phyloP scores from a whole-genome alignment of 2,797 vertebrate genomes.

The Phrynocephalus vlangalii region DNA sequence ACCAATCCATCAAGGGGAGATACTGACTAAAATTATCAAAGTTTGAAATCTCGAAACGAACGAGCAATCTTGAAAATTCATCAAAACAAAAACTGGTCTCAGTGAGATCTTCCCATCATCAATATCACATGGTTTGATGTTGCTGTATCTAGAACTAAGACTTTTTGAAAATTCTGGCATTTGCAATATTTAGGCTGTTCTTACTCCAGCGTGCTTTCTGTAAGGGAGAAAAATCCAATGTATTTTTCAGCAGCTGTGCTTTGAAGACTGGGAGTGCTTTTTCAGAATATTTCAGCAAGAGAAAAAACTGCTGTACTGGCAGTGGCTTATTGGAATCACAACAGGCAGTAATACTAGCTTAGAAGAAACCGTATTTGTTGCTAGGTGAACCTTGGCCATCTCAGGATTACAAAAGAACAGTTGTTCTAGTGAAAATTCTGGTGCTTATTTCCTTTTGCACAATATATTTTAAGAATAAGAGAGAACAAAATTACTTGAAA shows the following conservation, averaged over 20 bases:
- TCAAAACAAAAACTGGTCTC: constrained; percentile 35
- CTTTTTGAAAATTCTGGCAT: constrained; percentile 37
- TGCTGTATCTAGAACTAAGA: constrained; percentile 35
- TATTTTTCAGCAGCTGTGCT: constrained; percentile 54
- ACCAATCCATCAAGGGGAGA: background rate
- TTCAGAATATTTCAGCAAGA: constrained; percentile 57
- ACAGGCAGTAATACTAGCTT: constrained; percentile 53
- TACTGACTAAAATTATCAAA: background rate
- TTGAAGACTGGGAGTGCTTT: constrained; percentile 58
- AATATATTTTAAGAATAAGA: constrained; percentile 60
- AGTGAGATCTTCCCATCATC: background rate
- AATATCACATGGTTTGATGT: background rate
- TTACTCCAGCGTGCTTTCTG: constrained; percentile 44
- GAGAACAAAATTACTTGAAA: constrained; percentile 48
- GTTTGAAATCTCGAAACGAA: background rate
- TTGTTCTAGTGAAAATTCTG: constrained; percentile 54
- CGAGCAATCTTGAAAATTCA: constrained; percentile 23
- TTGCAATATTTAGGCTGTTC: constrained; percentile 62
- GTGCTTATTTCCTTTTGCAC: constrained; percentile 50
- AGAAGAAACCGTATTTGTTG: constrained; percentile 52
- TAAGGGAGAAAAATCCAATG: constrained; percentile 49
- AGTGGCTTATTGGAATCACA: constrained; percentile 61
- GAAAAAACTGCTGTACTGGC: constrained; percentile 55
- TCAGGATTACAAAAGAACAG: constrained; percentile 44
- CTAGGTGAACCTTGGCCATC: constrained; percentile 55